phyloP scores from a whole-genome alignment of 2,888 invertebrate genomes.

The Ceramica pisi region DNA sequence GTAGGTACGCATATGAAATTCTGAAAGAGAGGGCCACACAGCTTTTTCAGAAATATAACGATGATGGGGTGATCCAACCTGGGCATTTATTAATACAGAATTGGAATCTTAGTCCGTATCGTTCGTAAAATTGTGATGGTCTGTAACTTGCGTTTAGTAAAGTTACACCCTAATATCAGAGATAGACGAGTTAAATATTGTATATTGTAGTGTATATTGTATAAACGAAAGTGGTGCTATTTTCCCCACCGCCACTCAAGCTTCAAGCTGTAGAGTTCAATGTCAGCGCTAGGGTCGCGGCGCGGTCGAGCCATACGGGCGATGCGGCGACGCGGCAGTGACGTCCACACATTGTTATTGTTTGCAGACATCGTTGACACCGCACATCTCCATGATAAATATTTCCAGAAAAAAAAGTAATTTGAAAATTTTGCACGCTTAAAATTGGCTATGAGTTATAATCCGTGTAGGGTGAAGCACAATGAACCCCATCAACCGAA shows the following conservation, averaged over 20 bases:
- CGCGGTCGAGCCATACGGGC: slow-evolving; percentile 82
- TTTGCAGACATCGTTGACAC: slow-evolving; percentile 55
- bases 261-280: slow-evolving; percentile 81
- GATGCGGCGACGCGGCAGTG: slow-evolving; percentile 24
- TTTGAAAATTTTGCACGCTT: slow-evolving; percentile 81
- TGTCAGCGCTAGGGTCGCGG: slow-evolving; percentile 84
- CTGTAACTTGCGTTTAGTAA: too few relatives aligned
- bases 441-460: slow-evolving; percentile 83
- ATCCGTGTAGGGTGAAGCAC: slow-evolving; percentile 84
- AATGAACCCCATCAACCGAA: slow-evolving; percentile 89
- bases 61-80: background rate
- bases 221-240: slow-evolving; percentile 6
- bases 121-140: background rate
- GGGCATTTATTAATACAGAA: background rate
- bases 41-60: background rate
- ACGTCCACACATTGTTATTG: slow-evolving; percentile 57
- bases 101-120: too few relatives aligned
- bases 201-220: too few relatives aligned
- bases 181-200: background rate
- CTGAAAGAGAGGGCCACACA: background rate
- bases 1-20: background rate
- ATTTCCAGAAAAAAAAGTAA: slow-evolving; percentile 66
- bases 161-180: background rate
- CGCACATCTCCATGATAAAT: slow-evolving; percentile 42
- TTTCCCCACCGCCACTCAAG: slow-evolving; percentile 64